Conservation (phyloP, 2,113 vertebrate species). For the Nothobranchius furzeri region DNA sequence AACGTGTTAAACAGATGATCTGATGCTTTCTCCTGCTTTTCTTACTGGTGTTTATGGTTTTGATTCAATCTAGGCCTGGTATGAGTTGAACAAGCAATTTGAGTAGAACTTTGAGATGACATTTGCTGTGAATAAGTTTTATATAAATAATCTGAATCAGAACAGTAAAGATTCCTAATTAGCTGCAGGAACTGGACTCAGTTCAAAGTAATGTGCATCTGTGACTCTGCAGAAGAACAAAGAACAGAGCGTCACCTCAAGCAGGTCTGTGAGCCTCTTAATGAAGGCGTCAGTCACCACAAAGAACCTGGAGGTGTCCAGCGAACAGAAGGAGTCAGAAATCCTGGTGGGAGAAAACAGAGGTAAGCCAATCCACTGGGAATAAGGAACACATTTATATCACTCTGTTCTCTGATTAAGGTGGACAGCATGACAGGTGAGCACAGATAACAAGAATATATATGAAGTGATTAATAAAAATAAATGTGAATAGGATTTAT, state of each 20-base stretch:
- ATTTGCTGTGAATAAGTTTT: background rate
- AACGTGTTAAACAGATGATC: too few relatives aligned
- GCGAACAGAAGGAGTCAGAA: constrained; percentile 77
- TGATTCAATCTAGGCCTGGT: too few relatives aligned
- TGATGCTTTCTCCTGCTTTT: too few relatives aligned
- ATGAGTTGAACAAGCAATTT: too few relatives aligned
- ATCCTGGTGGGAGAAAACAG: constrained; percentile 62
- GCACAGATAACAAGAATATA: too few relatives aligned
- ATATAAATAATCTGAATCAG: background rate
- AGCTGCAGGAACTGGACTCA: background rate
- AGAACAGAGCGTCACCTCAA: constrained; percentile 77
- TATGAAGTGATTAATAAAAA: too few relatives aligned
- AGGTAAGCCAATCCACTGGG: background rate
- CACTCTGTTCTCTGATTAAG: too few relatives aligned
- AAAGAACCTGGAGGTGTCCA: constrained; percentile 84
- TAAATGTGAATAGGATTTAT: too few relatives aligned
- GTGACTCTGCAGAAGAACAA: background rate
- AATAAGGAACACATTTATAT: too few relatives aligned
- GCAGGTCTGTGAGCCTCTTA: constrained; percentile 85
- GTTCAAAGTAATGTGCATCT: constrained; percentile 7
- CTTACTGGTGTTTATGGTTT: too few relatives aligned
- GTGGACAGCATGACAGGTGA: too few relatives aligned
- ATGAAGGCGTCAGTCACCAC: constrained; percentile 84
- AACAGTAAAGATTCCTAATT: background rate
- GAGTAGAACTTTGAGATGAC: too few relatives aligned